Evolutionary conservation across 2,888 invertebrate species (phyloP).

Genomic region (Lissonota sp.): DNA sequence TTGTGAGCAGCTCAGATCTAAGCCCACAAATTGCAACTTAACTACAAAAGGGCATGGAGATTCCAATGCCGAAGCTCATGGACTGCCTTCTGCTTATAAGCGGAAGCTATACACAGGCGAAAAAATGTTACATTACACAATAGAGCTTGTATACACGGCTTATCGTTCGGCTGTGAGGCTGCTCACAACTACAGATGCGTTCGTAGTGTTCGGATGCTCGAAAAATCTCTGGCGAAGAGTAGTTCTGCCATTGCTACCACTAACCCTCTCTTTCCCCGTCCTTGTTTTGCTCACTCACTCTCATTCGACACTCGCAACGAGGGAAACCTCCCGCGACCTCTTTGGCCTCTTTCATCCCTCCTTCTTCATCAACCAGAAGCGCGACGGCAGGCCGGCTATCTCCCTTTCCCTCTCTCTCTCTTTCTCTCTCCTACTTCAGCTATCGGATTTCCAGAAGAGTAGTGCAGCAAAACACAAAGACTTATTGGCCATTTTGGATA

Average conservation of each 20-base stretch:
- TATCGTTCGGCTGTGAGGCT: background rate
- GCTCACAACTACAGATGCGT: background rate
- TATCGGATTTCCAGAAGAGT: slow-evolving; percentile 53
- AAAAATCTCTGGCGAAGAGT: slow-evolving; percentile 42
- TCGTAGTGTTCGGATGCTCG: slow-evolving; percentile 32
- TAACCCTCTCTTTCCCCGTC: slow-evolving; percentile 29
- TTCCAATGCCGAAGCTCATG: too few relatives aligned
- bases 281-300: slow-evolving; percentile 42
- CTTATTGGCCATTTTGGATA: slow-evolving; percentile 65
- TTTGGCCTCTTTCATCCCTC: slow-evolving; percentile 16
- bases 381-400: slow-evolving; percentile 8
- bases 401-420: slow-evolving; percentile 7
- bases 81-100: too few relatives aligned
- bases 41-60: too few relatives aligned
- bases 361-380: slow-evolving; percentile 6
- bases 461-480: slow-evolving; percentile 62
- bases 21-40: too few relatives aligned
- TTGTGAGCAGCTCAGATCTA: too few relatives aligned
- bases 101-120: too few relatives aligned
- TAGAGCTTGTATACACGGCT: background rate
- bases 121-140: too few relatives aligned
- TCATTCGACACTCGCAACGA: slow-evolving; percentile 62
- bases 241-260: slow-evolving; percentile 24
- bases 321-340: slow-evolving; percentile 38
- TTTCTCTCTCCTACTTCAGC: slow-evolving; percentile 34